Base-by-base conservation (phyloP, 2,888 invertebrate genomes). In the Rhingia rostrata region DNA sequence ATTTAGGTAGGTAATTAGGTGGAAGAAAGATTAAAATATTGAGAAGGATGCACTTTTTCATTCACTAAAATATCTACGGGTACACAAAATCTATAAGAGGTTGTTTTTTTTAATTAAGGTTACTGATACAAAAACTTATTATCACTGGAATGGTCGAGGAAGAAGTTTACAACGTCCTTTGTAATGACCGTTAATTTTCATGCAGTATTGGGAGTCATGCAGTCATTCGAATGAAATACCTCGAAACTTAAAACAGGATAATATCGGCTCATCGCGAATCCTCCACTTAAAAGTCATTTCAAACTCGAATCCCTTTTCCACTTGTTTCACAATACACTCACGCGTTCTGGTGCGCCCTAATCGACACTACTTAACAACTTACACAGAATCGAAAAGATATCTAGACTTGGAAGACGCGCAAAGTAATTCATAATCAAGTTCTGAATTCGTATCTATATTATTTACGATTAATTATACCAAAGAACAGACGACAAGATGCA, bases 241-340 rank as follows among this genome's bases (percentile, higher is more conserved):
- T 86, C 86, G 86, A 70, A 87, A 87, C 54, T 80, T 86, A 70
- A 87, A 87, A 73, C 87, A 86, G 74, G 87, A 85, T 67, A 87
- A 83, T 30, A 85, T 70, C 33, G 86, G 75, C 6, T 79, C 81
- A 51, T 85, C 66, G 43, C 79, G 80, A 47, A 79, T 77, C 41
- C 72, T 85, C 86, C 87, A 87, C 32, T 86, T 85, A 49, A 87
- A 87, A 30, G 82, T 77, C 86, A 87, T 87, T 77, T 67, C 72
- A 22, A 64, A 53, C 22, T 37, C 4, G 43, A 14, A 35, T 45
- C 30, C 22, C 6, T 32, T 45, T 45, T n/a, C 14, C n/a, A 35
- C 22, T 6, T 9, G 12, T 9, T 43, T 14, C 14, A 39, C 7
- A 53, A 39, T n/a, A 22, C 4, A 22, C 22, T 43, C 22, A 35